Percentiles rank a stretch among this genome's conserved stretches.
These are phyloP conservation scores for Watsonalla binaria DNA, from an alignment of 2,888 invertebrate genomes.

Conservation along the genomic window DNA sequence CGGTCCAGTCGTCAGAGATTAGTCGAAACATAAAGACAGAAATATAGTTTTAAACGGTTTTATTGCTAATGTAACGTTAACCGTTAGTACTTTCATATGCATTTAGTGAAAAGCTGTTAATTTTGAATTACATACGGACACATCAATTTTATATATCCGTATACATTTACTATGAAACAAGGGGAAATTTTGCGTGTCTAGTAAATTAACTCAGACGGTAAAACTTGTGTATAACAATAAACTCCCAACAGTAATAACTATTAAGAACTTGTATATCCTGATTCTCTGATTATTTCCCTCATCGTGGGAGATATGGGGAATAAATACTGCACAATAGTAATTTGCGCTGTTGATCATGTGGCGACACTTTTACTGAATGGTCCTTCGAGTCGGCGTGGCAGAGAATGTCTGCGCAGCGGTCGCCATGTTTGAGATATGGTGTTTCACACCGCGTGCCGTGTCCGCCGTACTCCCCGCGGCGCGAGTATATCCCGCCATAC, in stretches of 20 bases:
- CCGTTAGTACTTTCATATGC: too few species aligned
- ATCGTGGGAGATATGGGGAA: background rate
- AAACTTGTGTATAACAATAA: background rate
- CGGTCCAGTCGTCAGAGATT: too few species aligned
- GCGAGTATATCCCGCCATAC: conserved; percentile 27
- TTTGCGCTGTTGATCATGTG: conserved; percentile 1
- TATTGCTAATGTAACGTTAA: too few species aligned
- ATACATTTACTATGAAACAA: too few species aligned
- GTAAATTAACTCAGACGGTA: too few species aligned
- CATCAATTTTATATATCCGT: too few species aligned
- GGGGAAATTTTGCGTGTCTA: too few species aligned
- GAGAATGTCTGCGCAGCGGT: conserved; percentile 59
- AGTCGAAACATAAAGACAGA: too few species aligned
- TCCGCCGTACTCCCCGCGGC: conserved; percentile 49
- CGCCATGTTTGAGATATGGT: conserved; percentile 63
- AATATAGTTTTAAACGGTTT: too few species aligned
- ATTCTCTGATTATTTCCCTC: background rate
- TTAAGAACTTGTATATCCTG: background rate
- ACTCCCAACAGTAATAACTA: background rate
- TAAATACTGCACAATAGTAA: background rate
- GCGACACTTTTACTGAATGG: conserved; percentile 38
- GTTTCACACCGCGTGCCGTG: conserved; percentile 72
- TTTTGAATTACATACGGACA: too few species aligned
- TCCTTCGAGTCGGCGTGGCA: conserved; percentile 49
- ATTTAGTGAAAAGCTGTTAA: too few species aligned